Evolutionary conservation across 2,113 vertebrate species (phyloP), one percentile per base, ranked within the genome.

Genomic region (Proterorhinus semilunaris): DNA sequence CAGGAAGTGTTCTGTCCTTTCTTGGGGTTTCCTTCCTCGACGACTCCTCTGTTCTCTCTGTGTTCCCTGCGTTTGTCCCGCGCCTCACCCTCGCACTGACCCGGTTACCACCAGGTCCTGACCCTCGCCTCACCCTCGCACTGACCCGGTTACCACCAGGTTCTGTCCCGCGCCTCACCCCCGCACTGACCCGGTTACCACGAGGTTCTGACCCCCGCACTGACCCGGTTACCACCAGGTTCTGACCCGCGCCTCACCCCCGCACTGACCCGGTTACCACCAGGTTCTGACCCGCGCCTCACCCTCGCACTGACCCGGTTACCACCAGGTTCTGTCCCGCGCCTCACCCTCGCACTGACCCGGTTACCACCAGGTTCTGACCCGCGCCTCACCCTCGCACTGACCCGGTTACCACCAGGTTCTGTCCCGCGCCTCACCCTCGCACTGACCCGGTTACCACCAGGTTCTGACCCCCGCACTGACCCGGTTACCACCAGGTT

Each of bases 51-150:
- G 70, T 72, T 69, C 61, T 62, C 76, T n/a, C 72, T 78, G 66
- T 5, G 6, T 74, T 45, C 6, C 1, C 21, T 21, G 21, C 21
- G 53, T 68, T 61, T 73, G 87, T 86, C 87, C 85, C 75, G 61
- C 57, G 62, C 45, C 71, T 86, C 82, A 84, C 83, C 83, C 74
- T 72, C 1, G n/a, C 62, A 12, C 68, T 78, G 74, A 85, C 83
- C 57, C 71, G 6, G 73, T 79, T 80, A 36, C 27, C 66, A 21
- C 21, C 21, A 21, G 21, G 21, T 21, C 2, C 21, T 87, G 84
- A 89, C 84, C 87, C 16, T 76, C 74, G 21, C 80, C 82, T 85
- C 88, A 69, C 42, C 72, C n/a, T n/a, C n/a, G n/a, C n/a, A n/a
- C n/a, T n/a, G n/a, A n/a, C n/a, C n/a, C n/a, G n/a, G n/a, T n/a